Evolutionary conservation across 2,888 invertebrate species (phyloP), one percentile per base, ranked within the genome.

Genomic region (Lasioglossum marginatum): DNA sequence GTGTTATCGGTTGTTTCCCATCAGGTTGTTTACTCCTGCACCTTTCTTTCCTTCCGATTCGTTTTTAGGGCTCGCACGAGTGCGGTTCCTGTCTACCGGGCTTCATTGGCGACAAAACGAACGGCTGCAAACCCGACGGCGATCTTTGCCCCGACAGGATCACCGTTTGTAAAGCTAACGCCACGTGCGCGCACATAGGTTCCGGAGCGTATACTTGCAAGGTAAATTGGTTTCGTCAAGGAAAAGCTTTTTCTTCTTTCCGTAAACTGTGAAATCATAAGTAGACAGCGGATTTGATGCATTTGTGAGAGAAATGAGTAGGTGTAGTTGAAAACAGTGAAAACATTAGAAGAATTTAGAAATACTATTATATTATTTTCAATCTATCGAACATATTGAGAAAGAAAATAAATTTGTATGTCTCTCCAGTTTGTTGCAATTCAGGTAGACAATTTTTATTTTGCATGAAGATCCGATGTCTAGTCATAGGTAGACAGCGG

Each of bases 81-180:
- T 99, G 99, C 93, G 98, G 98, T 48, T 96, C 97, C 0, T 99
- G 99, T 93, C 95, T 95, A 40, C 96, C 96, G n/a, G 99, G 98
- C 0, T 98, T 96, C 94, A 96, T 97, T 82, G 98, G 98, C 71
- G 97, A 98, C 95, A 98, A 98, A 94, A 97, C 97, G 0, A 96
- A 96, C 0, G 98, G 98, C 6, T 98, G 99, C 91, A 91, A 90
- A 37, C 90, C 88, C 27, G 87, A 87, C 40, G 96, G 97, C 87
- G 97, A 97, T 27, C 95, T 97, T 74, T 98, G 99, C 93, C 97
- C 97, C 0, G 98, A 98, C 94, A 97, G 97, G 57, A 71, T 88
- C 63, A 97, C 96, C 0, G 96, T 97, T 78, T 99, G 99, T 91
- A 97, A 98, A 91, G 96, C 95, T 89, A 97, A 98, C 94, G 98